Evolutionary conservation across 2,113 vertebrate genomes (phyloP).

Genomic region (Oriolus oriolus): DNA sequence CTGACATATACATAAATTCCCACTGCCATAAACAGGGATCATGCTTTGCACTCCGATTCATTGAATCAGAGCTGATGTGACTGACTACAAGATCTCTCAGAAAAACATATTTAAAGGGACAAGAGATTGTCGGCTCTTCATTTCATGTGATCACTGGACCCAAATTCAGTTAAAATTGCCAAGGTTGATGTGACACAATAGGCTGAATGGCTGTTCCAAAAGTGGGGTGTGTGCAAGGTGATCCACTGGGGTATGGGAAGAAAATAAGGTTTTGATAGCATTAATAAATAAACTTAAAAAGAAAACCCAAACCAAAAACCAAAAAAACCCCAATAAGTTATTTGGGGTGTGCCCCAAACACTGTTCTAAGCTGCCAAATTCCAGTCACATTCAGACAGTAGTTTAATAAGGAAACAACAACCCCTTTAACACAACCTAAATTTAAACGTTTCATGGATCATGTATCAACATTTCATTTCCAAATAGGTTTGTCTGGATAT

Average conservation of each 20-base stretch:
- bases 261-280: neutral
- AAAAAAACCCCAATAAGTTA: neutral
- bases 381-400: neutral
- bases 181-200: neutral
- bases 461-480: neutral
- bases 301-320: neutral
- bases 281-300: neutral
- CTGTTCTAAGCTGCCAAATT: neutral
- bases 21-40: neutral
- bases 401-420: neutral
- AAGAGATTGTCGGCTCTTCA: neutral
- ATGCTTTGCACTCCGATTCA: neutral
- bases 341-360: neutral
- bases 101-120: neutral
- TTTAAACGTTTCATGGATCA: neutral
- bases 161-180: neutral
- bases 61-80: neutral
- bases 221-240: neutral
- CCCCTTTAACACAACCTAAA: neutral
- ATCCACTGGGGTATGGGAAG: accelerated
- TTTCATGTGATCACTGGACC: neutral
- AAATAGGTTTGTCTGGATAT: neutral
- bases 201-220: accelerated
- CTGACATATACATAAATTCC: neutral
- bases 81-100: neutral